Evolutionary conservation across 2,888 invertebrate genomes (phyloP).

Genomic region (Linyphia triangularis): DNA sequence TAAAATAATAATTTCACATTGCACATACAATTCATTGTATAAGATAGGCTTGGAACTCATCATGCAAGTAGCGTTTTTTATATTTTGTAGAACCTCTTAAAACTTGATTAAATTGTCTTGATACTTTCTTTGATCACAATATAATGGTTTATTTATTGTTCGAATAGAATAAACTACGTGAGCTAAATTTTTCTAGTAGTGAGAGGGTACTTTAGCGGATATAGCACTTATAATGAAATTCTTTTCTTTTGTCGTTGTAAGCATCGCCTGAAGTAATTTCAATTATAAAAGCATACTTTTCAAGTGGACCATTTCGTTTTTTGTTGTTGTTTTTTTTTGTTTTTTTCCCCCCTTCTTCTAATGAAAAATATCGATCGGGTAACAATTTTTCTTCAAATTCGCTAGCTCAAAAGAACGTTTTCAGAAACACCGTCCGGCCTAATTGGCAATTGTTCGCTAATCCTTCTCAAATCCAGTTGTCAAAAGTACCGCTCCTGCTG

Average conservation of each 20-base stretch:
- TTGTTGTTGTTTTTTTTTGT: too few relatives aligned
- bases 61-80: not conserved
- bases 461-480: conserved; percentile 69
- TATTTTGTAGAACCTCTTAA: not conserved
- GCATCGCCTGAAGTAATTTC: conserved; percentile 45
- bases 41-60: too few relatives aligned
- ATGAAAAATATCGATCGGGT: conserved; percentile 60
- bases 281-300: conserved; percentile 50
- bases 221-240: conserved; percentile 19
- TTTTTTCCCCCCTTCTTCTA: conserved; percentile 6
- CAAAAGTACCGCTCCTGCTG: conserved; percentile 36
- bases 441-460: conserved; percentile 74
- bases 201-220: not conserved
- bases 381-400: conserved; percentile 46
- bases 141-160: not conserved
- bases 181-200: conserved; percentile 8
- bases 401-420: conserved; percentile 56
- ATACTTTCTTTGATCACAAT: not conserved
- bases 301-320: conserved; percentile 8
- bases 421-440: conserved; percentile 69
- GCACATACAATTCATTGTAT: too few relatives aligned
- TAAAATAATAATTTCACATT: too few relatives aligned
- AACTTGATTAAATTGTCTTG: not conserved
- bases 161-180: not conserved
- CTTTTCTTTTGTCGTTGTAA: conserved; percentile 27